Conservation (phyloP, 64 coral and sea anemone species). For the Hydrozoanthus tunicans region DNA sequence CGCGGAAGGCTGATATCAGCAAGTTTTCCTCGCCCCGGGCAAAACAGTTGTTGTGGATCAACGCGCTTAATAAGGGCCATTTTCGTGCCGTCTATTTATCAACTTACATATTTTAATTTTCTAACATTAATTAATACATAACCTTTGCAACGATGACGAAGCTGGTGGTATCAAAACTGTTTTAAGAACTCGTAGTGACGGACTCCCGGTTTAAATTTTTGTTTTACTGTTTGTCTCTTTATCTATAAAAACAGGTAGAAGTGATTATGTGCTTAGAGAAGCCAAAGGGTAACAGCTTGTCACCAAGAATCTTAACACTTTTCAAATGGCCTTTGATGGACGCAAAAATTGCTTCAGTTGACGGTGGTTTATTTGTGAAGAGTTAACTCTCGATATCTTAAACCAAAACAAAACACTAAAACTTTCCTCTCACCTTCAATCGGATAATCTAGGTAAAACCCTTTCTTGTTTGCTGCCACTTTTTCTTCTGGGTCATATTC, state of each 20-base stretch:
- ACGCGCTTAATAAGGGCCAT: background rate
- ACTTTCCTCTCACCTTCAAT: slow-evolving; percentile 35
- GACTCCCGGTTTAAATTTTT: background rate
- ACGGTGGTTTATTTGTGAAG: background rate
- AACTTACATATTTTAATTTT: slow-evolving; percentile 20
- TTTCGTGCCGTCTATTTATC: background rate
- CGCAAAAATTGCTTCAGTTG: background rate
- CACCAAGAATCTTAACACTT: slow-evolving; percentile 4
- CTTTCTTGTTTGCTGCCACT: slow-evolving; percentile 24
- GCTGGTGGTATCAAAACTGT: background rate
- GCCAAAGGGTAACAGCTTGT: background rate
- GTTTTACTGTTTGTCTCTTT: background rate
- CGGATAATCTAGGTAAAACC: slow-evolving; percentile 44
- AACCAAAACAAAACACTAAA: background rate
- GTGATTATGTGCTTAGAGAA: background rate
- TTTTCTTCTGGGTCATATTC: slow-evolving; percentile 21
- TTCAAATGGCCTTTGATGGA: background rate
- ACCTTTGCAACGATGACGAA: too few species aligned
- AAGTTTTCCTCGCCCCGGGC: background rate
- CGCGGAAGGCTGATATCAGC: background rate
- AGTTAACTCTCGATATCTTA: background rate
- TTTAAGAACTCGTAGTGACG: background rate
- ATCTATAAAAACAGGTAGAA: background rate
- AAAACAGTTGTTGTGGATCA: background rate
- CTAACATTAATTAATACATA: background rate